phyloP scores from a whole-genome alignment of 53 echinoderm and acorn worm species.

The Henricia sp. region DNA sequence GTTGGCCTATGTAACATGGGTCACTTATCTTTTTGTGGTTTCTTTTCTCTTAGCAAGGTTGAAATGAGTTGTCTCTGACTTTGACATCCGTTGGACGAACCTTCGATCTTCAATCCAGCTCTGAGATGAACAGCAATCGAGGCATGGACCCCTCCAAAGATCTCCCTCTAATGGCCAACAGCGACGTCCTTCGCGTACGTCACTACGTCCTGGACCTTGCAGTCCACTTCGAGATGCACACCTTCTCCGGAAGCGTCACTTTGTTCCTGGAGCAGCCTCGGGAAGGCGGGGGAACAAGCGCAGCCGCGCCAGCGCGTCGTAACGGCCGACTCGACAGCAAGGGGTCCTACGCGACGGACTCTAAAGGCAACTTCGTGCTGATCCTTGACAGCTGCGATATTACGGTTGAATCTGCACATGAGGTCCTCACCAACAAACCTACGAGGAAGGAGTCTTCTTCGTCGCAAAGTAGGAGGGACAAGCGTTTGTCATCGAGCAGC shows the following conservation, averaged over 20 bases:
- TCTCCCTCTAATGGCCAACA: slow-evolving; percentile 90
- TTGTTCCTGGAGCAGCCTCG: slow-evolving; percentile 77
- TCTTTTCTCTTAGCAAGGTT: background rate
- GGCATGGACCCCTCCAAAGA: slow-evolving; percentile 85
- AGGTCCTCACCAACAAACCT: slow-evolving; percentile 56
- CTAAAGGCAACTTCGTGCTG: slow-evolving; percentile 61
- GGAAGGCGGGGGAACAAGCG: slow-evolving; percentile 34
- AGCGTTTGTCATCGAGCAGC: slow-evolving; percentile 24
- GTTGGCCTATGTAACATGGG: no score
- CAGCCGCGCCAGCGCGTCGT: slow-evolving; percentile 10
- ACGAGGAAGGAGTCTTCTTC: slow-evolving; percentile 7
- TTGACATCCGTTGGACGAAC: no score
- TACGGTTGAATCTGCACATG: slow-evolving; percentile 72
- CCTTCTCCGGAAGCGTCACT: slow-evolving; percentile 78
- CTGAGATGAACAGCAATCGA: background rate
- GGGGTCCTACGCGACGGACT: slow-evolving; percentile 9
- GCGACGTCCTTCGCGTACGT: slow-evolving; percentile 75
- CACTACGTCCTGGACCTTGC: slow-evolving; percentile 86
- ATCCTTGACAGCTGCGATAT: slow-evolving; percentile 90
- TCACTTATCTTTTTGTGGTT: no score
- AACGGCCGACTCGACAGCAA: slow-evolving; percentile 45
- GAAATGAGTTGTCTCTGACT: slow-evolving; percentile 17
- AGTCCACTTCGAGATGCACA: slow-evolving; percentile 74
- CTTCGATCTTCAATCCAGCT: no score
- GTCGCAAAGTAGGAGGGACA: slow-evolving; percentile 27